Percentiles rank a stretch among this genome's conserved stretches.
Conservation (phyloP, 2,113 vertebrate genomes). For the Glaucidium brasilianum region DNA sequence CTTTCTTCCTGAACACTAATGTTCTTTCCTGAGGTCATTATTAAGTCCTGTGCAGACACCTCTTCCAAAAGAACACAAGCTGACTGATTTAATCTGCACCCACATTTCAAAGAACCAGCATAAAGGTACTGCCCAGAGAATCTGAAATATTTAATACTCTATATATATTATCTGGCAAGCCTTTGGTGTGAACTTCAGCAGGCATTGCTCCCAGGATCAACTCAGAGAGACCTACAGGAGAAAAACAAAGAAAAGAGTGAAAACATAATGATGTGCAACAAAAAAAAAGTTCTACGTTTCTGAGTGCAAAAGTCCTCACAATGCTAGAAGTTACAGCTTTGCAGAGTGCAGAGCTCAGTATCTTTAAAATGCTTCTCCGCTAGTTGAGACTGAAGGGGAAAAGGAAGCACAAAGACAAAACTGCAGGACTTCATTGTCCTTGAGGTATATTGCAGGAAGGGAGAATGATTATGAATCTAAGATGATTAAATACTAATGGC, state of each 20-base stretch:
- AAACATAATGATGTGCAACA: neutral
- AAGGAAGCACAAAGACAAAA: neutral
- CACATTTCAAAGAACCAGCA: neutral
- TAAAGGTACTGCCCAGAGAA: neutral
- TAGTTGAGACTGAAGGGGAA: neutral
- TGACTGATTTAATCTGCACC: neutral
- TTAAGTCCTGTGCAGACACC: neutral
- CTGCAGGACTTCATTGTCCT: slow-evolving; percentile 15
- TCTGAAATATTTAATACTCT: neutral
- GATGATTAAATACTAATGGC: slow-evolving; percentile 69
- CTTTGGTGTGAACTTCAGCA: neutral
- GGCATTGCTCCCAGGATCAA: neutral
- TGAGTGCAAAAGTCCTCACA: neutral
- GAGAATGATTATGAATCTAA: slow-evolving; percentile 58
- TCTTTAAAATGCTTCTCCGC: neutral
- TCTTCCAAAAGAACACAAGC: neutral
- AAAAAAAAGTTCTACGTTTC: neutral
- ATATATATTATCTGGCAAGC: neutral
- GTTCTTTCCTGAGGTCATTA: neutral
- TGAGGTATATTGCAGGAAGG: slow-evolving; percentile 17
- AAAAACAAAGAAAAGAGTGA: neutral
- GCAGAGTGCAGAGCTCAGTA: neutral
- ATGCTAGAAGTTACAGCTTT: neutral
- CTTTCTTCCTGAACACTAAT: too few relatives aligned
- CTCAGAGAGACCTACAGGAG: neutral